These are phyloP conservation scores for Physocephala rufipes DNA, from an alignment of 2,888 invertebrate species.

Conservation along the genomic window DNA sequence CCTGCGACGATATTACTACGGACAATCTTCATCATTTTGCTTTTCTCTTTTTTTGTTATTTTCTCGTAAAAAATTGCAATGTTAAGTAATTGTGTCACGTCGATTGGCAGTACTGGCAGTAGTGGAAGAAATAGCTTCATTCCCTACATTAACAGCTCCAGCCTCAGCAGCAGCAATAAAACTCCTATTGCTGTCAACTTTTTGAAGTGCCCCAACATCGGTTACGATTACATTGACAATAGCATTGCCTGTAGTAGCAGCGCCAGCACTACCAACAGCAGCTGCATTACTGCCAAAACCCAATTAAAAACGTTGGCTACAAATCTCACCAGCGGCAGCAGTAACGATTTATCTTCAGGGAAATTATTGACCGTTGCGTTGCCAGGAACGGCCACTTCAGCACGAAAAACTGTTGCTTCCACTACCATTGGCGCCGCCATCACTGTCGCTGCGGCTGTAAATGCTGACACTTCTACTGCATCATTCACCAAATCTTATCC, in stretches of 20 bases:
- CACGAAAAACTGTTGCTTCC: not conserved
- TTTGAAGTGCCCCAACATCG: not conserved
- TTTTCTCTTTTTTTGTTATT: conserved; percentile 20
- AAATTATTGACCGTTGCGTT: not conserved
- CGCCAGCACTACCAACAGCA: conserved; percentile 46
- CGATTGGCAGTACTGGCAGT: conserved; percentile 53
- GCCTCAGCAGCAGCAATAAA: conserved; percentile 22
- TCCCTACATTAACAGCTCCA: conserved; percentile 31
- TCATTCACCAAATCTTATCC: conserved; percentile 70
- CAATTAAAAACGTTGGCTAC: conserved; percentile 65
- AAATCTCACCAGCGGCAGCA: conserved; percentile 59
- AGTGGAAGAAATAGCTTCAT: conserved; percentile 36
- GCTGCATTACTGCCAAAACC: conserved; percentile 53
- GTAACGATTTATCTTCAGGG: not conserved
- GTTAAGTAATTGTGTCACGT: conserved; percentile 55
- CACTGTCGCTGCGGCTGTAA: conserved; percentile 17
- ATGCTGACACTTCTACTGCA: conserved; percentile 28
- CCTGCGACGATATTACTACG: not conserved
- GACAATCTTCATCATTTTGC: not conserved
- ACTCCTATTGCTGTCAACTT: not conserved
- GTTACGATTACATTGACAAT: conserved; percentile 35
- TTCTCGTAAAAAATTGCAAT: conserved; percentile 50
- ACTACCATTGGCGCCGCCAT: conserved; percentile 44
- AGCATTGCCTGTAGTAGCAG: conserved; percentile 41
- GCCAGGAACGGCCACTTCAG: conserved; percentile 44